Base-by-base conservation (phyloP, 1,140 invertebrate species). In the Drosophila erecta region DNA sequence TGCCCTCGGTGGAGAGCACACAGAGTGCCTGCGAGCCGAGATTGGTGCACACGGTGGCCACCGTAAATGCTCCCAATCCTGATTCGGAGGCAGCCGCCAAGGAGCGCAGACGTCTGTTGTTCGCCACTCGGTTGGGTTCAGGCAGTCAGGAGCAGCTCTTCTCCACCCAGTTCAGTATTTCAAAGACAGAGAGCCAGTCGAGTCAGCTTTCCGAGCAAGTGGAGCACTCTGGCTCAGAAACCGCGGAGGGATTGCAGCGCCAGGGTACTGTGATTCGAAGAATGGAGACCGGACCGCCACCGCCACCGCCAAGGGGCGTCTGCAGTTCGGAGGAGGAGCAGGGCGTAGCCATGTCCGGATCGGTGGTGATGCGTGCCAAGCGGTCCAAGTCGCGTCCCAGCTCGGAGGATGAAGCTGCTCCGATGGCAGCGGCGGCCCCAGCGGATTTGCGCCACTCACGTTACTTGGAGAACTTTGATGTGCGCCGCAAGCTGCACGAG, bases 101-200 rank as follows among this genome's bases (percentile, higher is more conserved):
- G 56, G 92, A 92, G 57, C 92, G 92, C 20, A 73, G 92, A 4
- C 86, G 92, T 38, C 62, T 93, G 47, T 83, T 93, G 49, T 93
- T 93, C 50, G 90, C 92, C 59, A 93, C 93, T 4, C 92, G 92
- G 6, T 55, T 93, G 8, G 93, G 93, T 2, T 91, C 90, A 2
- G 92, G 92, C 46, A 93, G 92, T 50, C 92, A 93, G 74, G 93
- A 93, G 61, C 93, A 93, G 81, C 59, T 93, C 10, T 93, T 93
- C 74, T 90, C 92, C 56, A 92, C 90, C 4, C 93, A 93, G 74
- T 92, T 93, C 49, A 93, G 92, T 67, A 91, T 93, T 67, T 93
- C 93, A 3, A 93, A 93, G 76, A 93, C 93, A 2, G 93, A 93
- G 55, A 93, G 93, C 61, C 91, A 92, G 46, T 93, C 90, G 22